Percentiles rank a stretch among this genome's conserved stretches.
Evolutionary conservation across 1,140 invertebrate species (phyloP).

Genomic region (Mamestra configurata): DNA sequence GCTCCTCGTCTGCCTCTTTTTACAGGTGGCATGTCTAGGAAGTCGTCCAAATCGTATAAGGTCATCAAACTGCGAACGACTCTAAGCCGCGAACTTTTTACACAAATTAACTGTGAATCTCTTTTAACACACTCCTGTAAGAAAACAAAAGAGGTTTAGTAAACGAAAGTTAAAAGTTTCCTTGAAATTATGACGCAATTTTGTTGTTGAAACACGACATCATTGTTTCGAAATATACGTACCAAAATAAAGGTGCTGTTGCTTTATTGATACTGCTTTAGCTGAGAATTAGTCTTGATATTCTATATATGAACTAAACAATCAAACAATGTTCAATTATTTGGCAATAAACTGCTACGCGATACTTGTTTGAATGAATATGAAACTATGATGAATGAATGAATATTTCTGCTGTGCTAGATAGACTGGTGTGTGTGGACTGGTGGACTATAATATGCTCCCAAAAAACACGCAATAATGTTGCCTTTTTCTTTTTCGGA

Average conservation of each 20-base stretch:
- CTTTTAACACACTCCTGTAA: neutral
- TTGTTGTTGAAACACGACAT: neutral
- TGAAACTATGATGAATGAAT: neutral
- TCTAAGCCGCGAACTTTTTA: neutral
- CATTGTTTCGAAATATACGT: neutral
- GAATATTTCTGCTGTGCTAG: too few relatives aligned
- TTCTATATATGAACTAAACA: neutral
- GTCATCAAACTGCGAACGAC: slow-evolving; percentile 16
- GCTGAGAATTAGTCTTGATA: neutral
- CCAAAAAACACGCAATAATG: neutral
- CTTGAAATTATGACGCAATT: slow-evolving; percentile 40
- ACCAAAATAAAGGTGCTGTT: neutral
- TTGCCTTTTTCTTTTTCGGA: neutral
- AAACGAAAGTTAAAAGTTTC: neutral
- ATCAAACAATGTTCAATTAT: neutral
- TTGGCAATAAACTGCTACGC: neutral
- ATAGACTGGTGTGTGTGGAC: too few relatives aligned
- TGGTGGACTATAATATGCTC: neutral
- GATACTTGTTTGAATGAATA: neutral
- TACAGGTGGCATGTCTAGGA: slow-evolving; percentile 23
- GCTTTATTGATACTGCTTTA: neutral
- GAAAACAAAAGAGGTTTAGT: neutral
- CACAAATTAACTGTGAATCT: neutral
- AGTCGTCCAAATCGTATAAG: slow-evolving; percentile 18
- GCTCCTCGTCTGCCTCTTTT: slow-evolving; percentile 22